Evolutionary conservation across 2,888 invertebrate species (phyloP).

Genomic region (Hypolimnas misippus): DNA sequence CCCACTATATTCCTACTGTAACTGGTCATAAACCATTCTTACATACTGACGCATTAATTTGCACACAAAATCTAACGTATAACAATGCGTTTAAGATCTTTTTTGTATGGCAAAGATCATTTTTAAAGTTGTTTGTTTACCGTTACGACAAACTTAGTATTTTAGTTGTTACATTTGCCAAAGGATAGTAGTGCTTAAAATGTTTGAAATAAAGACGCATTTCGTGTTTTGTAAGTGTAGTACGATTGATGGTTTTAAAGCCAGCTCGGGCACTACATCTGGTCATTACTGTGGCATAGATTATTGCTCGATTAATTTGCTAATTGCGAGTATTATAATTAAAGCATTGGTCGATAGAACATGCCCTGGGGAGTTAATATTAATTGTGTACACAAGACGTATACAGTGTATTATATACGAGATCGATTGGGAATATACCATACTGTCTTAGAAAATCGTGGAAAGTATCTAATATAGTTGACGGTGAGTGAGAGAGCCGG

Average conservation of each 20-base stretch:
- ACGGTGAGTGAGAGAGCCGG: too few species aligned
- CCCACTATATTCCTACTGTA: conserved; percentile 35
- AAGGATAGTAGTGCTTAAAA: conserved; percentile 9
- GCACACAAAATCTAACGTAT: conserved; percentile 18
- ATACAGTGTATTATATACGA: too few species aligned
- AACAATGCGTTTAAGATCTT: background rate
- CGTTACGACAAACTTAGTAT: conserved; percentile 24
- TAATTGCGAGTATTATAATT: conserved; percentile 37
- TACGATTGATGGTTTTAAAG: conserved; percentile 23
- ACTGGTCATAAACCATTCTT: conserved; percentile 40
- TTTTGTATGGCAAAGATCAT: background rate
- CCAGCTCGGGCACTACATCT: conserved; percentile 25
- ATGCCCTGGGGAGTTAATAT: conserved; percentile 13
- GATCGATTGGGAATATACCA: too few species aligned
- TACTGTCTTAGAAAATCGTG: too few species aligned
- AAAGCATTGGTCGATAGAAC: conserved; percentile 14
- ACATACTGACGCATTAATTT: conserved; percentile 34
- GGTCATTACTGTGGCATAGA: conserved; percentile 37
- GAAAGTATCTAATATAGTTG: too few species aligned
- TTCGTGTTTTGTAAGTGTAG: background rate
- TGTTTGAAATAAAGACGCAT: background rate
- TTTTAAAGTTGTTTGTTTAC: conserved; percentile 15
- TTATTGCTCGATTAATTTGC: conserved; percentile 43
- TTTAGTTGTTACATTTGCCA: conserved; percentile 4
- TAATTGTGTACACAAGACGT: background rate